A percentile compares a stretch with the other conserved stretches of the same genome.
Conservation (phyloP, 2,888 invertebrate genomes). For the Crioceris asparagi region DNA sequence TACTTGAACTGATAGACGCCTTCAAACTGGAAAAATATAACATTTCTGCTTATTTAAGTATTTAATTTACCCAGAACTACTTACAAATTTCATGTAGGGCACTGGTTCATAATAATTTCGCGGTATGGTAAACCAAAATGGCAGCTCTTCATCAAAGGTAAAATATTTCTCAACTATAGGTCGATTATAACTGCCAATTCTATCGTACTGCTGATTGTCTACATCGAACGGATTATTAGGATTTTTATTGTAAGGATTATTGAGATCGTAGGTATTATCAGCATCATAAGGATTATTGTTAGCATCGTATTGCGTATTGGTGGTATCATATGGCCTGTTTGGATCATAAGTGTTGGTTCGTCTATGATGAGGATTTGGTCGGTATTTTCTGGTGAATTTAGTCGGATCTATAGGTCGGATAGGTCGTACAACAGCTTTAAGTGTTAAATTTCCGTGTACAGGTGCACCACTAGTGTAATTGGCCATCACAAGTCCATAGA, state of each 20-base stretch:
- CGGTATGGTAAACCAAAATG: constrained; percentile 66
- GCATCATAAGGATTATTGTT: constrained; percentile 11
- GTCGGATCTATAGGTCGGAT: constrained; percentile 40
- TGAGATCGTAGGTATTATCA: background rate
- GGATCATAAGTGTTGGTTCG: constrained; percentile 7
- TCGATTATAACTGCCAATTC: constrained; percentile 17
- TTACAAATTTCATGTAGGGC: constrained; percentile 64
- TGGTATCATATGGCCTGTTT: constrained; percentile 7
- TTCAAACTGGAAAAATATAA: constrained; percentile 53
- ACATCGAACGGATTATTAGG: constrained; percentile 9
- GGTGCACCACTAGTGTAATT: constrained; percentile 94
- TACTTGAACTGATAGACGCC: constrained; percentile 82
- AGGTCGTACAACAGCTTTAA: constrained; percentile 67
- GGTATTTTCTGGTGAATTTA: constrained; percentile 19
- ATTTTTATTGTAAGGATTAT: constrained; percentile 9
- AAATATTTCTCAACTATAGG: constrained; percentile 54
- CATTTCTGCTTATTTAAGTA: background rate
- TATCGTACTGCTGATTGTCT: constrained; percentile 7
- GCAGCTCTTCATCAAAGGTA: constrained; percentile 69
- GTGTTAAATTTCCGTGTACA: constrained; percentile 77
- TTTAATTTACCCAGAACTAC: constrained; percentile 25
- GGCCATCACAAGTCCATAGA: constrained; percentile 81
- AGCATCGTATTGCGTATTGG: constrained; percentile 9
- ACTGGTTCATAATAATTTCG: constrained; percentile 48
- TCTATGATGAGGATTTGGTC: constrained; percentile 16